Evolutionary conservation across 2,797 vertebrate species (phyloP), one percentile per base, ranked within the genome.

Genomic region (Sebastolobus alascanus): DNA sequence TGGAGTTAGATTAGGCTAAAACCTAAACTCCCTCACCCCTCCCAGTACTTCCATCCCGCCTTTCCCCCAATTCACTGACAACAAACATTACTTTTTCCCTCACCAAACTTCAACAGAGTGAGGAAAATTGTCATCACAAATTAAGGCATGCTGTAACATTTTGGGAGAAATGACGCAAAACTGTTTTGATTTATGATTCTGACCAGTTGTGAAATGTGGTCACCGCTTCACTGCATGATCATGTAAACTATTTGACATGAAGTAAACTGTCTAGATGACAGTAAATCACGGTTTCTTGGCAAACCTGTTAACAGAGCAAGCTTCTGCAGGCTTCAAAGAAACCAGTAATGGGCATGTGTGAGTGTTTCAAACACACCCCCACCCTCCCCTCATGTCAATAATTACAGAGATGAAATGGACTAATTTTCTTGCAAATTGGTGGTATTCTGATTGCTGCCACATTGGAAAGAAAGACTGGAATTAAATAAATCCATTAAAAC

Each of bases 1-100:
- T 96, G 96, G 92, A 84, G 72, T 61, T 69, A 90, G 87, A 94
- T 94, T 92, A 96, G 82, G 91, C 91, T 69, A 2, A 85, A 43
- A 90, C 74, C 73, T 85, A 72, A 79, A 79, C 84, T 67, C 73
- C n/a, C 52, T 88, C 83, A 84, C 77, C 75, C 63, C 68, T 75
- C 81, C 73, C 55, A 63, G 31, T 67, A 74, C 75, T 70, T 58
- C 68, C 56, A 70, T 68, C 43, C 8, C 37, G 46, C 50, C 61
- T 4, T 54, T 52, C 73, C 68, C 43, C 52, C 29, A 74, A 73
- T 66, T 59, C 63, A 71, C 73, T 14, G 1, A 72, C 77, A 75
- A 83, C 76, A 82, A 73, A 84, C 68, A 73, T 6, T 1, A 60
- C 14, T 37, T 79, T 70, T 81, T 52, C 73, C 60, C 9, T 66